Evolutionary conservation across 2,888 invertebrate genomes (phyloP).

Genomic region (Harmothoe impar): DNA sequence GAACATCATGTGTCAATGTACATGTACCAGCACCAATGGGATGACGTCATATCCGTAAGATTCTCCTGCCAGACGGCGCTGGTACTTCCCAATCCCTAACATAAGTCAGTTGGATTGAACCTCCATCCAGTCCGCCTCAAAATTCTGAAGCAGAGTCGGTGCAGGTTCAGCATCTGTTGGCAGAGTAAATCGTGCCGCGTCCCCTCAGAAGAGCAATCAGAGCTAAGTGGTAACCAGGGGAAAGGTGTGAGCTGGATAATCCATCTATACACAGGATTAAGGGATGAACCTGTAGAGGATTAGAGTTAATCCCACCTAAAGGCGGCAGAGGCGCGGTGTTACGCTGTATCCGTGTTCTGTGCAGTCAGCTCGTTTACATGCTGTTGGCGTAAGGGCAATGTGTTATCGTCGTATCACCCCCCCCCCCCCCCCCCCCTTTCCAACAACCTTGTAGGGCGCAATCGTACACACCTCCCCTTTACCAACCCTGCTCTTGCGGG

Average conservation of each 20-base stretch:
- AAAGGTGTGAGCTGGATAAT: conserved; percentile 33
- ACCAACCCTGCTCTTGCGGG: no score
- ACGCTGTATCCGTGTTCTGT: background rate
- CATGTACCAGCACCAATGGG: no score
- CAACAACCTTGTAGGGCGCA: no score
- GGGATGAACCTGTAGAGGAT: background rate
- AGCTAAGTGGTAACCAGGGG: conserved; percentile 40
- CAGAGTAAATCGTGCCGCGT: background rate
- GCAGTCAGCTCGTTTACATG: background rate
- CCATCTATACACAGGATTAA: conserved; percentile 45
- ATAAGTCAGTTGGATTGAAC: no score
- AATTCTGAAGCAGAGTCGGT: no score
- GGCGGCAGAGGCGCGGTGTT: conserved; percentile 26
- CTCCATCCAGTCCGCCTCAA: no score
- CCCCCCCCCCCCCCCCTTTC: background rate
- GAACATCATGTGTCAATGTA: no score
- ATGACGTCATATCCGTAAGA: no score
- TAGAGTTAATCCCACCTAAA: conserved; percentile 37
- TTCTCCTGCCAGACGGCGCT: no score
- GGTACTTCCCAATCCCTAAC: no score
- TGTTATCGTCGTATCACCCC: conserved; percentile 6
- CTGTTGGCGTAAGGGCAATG: background rate
- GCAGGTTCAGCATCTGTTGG: background rate
- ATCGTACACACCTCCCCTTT: no score
- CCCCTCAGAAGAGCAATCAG: conserved; percentile 38